phyloP scores from a whole-genome alignment of 2,797 vertebrate genomes.

The Apogon talboti region DNA sequence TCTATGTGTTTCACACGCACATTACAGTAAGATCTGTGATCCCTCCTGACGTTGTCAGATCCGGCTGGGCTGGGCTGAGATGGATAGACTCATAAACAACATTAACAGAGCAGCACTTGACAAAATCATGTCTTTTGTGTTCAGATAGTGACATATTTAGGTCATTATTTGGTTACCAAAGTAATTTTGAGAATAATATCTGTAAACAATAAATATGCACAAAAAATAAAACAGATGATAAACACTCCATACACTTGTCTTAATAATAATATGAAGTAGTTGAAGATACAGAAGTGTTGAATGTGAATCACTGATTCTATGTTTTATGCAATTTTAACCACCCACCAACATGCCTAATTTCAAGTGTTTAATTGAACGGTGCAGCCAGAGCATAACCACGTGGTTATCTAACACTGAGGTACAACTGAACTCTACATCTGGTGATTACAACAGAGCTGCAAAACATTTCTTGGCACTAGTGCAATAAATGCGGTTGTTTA shows the following conservation, averaged over 20 bases:
- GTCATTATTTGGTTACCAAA: neutral
- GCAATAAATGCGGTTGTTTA: neutral
- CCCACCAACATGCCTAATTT: neutral
- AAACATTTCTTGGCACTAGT: too few relatives aligned
- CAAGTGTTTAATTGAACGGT: neutral
- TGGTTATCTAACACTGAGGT: neutral
- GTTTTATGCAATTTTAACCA: neutral
- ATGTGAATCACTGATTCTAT: constrained; percentile 2
- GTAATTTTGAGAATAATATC: too few relatives aligned
- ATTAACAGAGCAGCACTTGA: neutral
- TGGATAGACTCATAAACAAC: neutral
- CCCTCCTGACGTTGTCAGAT: constrained; percentile 7
- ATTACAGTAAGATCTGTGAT: constrained; percentile 2
- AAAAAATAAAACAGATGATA: too few relatives aligned
- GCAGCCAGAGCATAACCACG: neutral
- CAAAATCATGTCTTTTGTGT: neutral
- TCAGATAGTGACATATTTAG: neutral
- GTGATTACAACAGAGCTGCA: too few relatives aligned
- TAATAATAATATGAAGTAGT: too few relatives aligned
- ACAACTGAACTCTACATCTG: too few relatives aligned
- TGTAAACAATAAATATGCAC: neutral
- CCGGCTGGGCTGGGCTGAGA: neutral
- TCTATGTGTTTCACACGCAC: constrained; percentile 2
- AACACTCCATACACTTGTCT: too few relatives aligned
- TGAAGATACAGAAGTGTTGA: neutral